Evolutionary conservation across 2,888 invertebrate genomes (phyloP).

Genomic region (Cenopis cana): DNA sequence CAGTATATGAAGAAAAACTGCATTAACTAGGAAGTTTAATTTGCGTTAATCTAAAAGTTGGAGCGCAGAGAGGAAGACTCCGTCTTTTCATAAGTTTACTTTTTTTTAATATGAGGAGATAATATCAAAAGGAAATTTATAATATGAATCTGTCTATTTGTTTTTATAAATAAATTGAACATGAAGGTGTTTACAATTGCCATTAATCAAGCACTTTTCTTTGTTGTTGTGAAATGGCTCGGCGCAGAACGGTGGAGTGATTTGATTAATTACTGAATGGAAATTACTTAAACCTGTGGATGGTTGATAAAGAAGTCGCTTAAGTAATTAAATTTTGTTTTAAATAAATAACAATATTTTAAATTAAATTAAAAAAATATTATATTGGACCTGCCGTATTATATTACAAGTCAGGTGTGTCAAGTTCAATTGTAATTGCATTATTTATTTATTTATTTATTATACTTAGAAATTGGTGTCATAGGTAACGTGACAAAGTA

Average conservation of each 20-base stretch:
- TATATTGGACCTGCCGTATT: neutral
- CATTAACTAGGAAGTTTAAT: neutral
- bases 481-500: too few relatives aligned
- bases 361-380: too few relatives aligned
- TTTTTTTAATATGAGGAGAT: too few relatives aligned
- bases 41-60: too few relatives aligned
- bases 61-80: neutral
- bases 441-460: too few relatives aligned
- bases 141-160: neutral
- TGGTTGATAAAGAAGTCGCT: neutral
- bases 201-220: slow-evolving; percentile 10
- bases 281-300: slow-evolving; percentile 13
- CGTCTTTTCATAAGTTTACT: too few relatives aligned
- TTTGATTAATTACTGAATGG: slow-evolving; percentile 16
- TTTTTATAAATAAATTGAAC: too few relatives aligned
- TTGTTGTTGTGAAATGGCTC: slow-evolving; percentile 6
- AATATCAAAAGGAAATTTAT: too few relatives aligned
- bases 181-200: neutral
- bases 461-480: too few relatives aligned
- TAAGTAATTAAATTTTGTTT: neutral
- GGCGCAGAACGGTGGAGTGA: neutral
- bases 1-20: neutral
- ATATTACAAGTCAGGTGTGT: too few relatives aligned
- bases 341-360: too few relatives aligned
- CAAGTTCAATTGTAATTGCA: neutral